Evolutionary conservation across 2,797 vertebrate genomes (phyloP), one percentile per base, ranked within the genome.

Genomic region (Dallia pectoralis): DNA sequence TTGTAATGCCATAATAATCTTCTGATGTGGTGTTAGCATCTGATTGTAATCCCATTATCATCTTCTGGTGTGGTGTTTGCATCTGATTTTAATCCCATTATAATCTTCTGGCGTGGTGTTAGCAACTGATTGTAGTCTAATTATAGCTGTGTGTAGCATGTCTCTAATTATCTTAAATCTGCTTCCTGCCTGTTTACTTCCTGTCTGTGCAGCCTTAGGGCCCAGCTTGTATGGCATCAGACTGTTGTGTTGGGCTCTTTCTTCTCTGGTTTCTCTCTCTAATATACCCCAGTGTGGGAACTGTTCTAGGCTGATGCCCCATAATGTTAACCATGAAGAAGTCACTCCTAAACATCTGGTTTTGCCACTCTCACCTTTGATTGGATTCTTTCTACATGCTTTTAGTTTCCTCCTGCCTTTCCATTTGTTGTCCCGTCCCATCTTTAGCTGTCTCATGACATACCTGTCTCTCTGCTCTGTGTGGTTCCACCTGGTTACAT

Each of bases 191-290:
- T 59, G 25, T 59, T 22, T 59, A n/a, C 53, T 78, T 65, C 71
- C 69, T 72, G 36, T 44, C 47, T 32, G 22, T 25, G 53, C n/a
- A 59, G 53, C 53, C 53, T 11, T 22, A 59, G 11, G 51, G 53
- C 53, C 53, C 22, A 25, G 4, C 22, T 12, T 25, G 53, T 59
- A 25, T 59, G 53, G 53, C n/a, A 59, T n/a, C n/a, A 59, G 53
- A 25, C 18, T 11, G 11, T 25, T 59, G 11, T 25, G 53, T 59
- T 14, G n/a, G n/a, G 12, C n/a, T 73, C 72, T 56, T 16, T 27
- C 59, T 72, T 63, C 30, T 53, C 25, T 77, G 65, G 30, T 9
- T 66, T 62, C 68, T 64, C 74, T 69, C 59, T 30, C 59, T 71
- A 18, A 49, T 16, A 16, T 29, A 27, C 67, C 70, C 69, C 29